phyloP scores from a whole-genome alignment of 2,113 vertebrate genomes.

The Paramisgurnus dabryanus region DNA sequence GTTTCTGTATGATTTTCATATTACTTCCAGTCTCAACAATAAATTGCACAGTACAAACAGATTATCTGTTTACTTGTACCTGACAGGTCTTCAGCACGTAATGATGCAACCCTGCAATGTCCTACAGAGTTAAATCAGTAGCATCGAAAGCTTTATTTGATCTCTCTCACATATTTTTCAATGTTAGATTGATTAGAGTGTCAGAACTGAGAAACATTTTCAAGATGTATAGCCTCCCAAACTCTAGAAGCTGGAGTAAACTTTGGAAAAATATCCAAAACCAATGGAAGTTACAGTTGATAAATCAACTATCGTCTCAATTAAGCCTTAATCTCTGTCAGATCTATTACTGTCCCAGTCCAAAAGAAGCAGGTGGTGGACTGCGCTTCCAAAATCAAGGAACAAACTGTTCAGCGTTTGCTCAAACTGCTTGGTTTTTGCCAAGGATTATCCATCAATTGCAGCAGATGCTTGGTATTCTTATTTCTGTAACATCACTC shows the following conservation, averaged over 20 bases:
- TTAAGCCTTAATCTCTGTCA: slow-evolving; percentile 53
- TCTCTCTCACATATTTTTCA: background rate
- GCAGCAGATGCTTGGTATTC: slow-evolving; percentile 54
- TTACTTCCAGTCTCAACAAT: background rate
- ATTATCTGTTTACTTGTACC: slow-evolving; percentile 1
- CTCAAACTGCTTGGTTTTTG: slow-evolving; percentile 47
- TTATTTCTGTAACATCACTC: slow-evolving; percentile 42
- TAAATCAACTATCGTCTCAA: slow-evolving; percentile 50
- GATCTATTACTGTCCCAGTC: slow-evolving; percentile 49
- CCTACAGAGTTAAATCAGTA: background rate
- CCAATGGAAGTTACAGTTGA: slow-evolving; percentile 39
- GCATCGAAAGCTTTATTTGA: background rate
- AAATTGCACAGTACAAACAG: slow-evolving; percentile 18
- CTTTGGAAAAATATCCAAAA: slow-evolving; percentile 50
- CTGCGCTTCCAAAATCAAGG: slow-evolving; percentile 51
- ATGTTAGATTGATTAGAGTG: slow-evolving; percentile 34
- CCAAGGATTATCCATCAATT: slow-evolving; percentile 59
- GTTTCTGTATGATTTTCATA: background rate
- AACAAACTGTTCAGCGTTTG: slow-evolving; percentile 49
- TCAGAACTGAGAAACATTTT: slow-evolving; percentile 12
- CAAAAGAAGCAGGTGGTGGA: slow-evolving; percentile 56
- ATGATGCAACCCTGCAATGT: slow-evolving; percentile 30
- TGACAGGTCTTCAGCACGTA: slow-evolving; percentile 6
- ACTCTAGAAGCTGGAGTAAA: slow-evolving; percentile 33
- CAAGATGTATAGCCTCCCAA: slow-evolving; percentile 12